Evolutionary conservation across 2,888 invertebrate species (phyloP).

Genomic region (Scrobipalpa atriplicella): DNA sequence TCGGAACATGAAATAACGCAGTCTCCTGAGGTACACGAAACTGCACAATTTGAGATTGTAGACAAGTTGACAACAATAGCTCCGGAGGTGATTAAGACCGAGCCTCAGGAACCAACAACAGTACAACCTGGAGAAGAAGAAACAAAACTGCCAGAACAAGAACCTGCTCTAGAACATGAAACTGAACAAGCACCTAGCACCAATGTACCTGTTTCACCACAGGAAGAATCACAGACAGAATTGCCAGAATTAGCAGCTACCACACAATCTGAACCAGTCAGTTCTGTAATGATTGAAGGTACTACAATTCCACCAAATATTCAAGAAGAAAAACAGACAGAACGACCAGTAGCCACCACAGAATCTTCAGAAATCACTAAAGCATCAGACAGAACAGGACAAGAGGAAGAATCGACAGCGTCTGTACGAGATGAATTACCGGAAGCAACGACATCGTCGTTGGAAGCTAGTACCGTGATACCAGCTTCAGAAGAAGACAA

Average conservation of each 20-base stretch:
- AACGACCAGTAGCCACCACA: neutral
- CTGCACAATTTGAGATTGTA: neutral
- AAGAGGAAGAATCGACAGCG: conserved; percentile 3
- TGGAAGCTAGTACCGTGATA: neutral
- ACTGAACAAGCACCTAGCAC: neutral
- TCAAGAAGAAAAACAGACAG: conserved; percentile 18
- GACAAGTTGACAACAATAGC: neutral
- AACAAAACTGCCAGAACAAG: neutral
- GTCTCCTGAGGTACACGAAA: neutral
- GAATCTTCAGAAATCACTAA: conserved; percentile 29
- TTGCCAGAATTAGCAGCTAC: conserved; percentile 13
- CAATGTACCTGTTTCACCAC: neutral
- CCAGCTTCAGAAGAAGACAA: conserved; percentile 18
- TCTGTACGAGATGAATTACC: neutral
- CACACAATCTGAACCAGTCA: conserved; percentile 5
- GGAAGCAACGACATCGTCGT: neutral
- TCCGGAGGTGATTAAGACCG: neutral
- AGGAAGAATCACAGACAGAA: neutral
- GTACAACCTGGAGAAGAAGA: neutral
- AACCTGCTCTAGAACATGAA: conserved; percentile 13
- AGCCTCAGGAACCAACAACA: conserved; percentile 8
- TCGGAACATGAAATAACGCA: conserved; percentile 8
- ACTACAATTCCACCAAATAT: conserved; percentile 1
- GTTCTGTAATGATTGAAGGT: neutral
- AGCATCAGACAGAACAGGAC: conserved; percentile 1